Evolutionary conservation across 2,797 vertebrate species (phyloP), one percentile per base, ranked within the genome.

Genomic region (Notamacropus eugenii): DNA sequence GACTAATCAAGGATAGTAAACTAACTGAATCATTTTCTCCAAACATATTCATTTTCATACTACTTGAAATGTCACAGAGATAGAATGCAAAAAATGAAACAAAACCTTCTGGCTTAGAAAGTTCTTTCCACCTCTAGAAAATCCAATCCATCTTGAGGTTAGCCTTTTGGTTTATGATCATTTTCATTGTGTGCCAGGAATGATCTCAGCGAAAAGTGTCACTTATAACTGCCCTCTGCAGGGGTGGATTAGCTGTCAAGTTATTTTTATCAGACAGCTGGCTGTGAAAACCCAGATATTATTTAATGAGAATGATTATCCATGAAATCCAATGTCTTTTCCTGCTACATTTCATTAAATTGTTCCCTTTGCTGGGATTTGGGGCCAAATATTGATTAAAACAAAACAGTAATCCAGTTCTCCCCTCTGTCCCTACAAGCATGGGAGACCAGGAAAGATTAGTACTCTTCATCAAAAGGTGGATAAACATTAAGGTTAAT

Each of bases 141-240:
- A 97, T 97, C 58, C 40, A 97, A 95, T 95, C 94, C 91, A 57
- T 96, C 93, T 94, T 90, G 92, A 97, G 92, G 95, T 95, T 94
- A 97, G 93, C 87, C 62, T 93, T 95, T 95, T 97, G 95, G 74
- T 97, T 97, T 97, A 97, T 11, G 95, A 97, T 90, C 58, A 74
- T 95, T 93, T 90, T 16, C 54, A 92, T 94, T 94, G 96, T 5
- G 0, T 97, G 97, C 97, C 98, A 98, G 96, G 92, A 97, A 97
- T 97, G 97, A 98, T 97, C 95, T 98, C 97, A 97, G 96, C 95
- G 74, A 62, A 97, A 97, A 98, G 97, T 97, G 95, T 93, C 97
- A 98, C 97, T 91, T 54, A 54, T 97, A 97, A 96, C 96, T 96
- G 93, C 97, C 92, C 50, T 0, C 58, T 94, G 92, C 96, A 92